A percentile compares a stretch with the other conserved stretches of the same genome.
phyloP scores from a whole-genome alignment of 2,797 vertebrate genomes.

The Sebastes steindachneri region DNA sequence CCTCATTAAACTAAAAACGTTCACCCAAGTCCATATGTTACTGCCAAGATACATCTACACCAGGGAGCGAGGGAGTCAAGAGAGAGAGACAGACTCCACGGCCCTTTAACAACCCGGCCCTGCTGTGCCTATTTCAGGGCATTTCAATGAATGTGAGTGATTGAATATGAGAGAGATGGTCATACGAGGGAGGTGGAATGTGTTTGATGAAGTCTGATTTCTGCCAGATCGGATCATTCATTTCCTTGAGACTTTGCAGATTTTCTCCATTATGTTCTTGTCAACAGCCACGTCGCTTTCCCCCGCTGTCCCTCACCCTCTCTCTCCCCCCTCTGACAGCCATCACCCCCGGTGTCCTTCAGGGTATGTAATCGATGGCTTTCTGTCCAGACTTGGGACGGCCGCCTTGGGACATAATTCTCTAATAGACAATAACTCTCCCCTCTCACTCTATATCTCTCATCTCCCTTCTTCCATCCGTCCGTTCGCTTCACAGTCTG shows the following conservation, averaged over 20 bases:
- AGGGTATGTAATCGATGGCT: constrained; percentile 75
- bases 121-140: constrained; percentile 16
- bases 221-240: constrained; percentile 35
- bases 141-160: constrained; percentile 31
- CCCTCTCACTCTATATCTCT: constrained; percentile 54
- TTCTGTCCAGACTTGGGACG: constrained; percentile 64
- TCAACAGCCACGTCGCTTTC: constrained; percentile 49
- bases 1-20: constrained; percentile 77
- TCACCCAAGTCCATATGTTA: constrained; percentile 55
- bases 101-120: constrained; percentile 15
- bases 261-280: constrained; percentile 63
- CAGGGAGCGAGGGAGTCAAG: not conserved
- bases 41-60: constrained; percentile 59
- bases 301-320: constrained; percentile 31
- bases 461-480: constrained; percentile 46
- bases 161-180: not conserved
- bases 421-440: constrained; percentile 77
- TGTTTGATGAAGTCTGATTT: constrained; percentile 41
- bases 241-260: constrained; percentile 59
- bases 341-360: constrained; percentile 69
- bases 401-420: constrained; percentile 71
- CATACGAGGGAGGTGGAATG: not conserved
- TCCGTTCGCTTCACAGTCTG: constrained; percentile 31
- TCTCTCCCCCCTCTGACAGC: constrained; percentile 46
- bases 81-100: not conserved